Percentiles rank a stretch among this genome's conserved stretches.
These are phyloP conservation scores for Hirtodrosophila cameraria DNA, from an alignment of 2,888 invertebrate genomes.

Conservation along the genomic window DNA sequence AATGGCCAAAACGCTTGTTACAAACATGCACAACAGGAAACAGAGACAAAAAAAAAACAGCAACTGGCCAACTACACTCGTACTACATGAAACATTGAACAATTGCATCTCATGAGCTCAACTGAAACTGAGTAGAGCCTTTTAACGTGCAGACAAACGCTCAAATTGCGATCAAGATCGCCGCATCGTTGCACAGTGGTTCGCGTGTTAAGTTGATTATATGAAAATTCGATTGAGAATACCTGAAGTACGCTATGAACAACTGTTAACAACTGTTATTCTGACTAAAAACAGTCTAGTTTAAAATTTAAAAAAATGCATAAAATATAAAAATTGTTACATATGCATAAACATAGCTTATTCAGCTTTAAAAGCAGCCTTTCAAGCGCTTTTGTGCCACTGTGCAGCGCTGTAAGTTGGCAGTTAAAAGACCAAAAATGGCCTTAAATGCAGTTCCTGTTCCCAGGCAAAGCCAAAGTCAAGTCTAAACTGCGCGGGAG, in stretches of 20 bases:
- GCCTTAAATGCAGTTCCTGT: constrained; percentile 60
- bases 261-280: too few species aligned
- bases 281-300: too few species aligned
- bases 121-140: too few species aligned
- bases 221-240: too few species aligned
- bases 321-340: too few species aligned
- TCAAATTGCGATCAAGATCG: constrained; percentile 80
- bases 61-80: constrained; percentile 32
- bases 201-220: too few species aligned
- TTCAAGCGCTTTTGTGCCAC: too few species aligned
- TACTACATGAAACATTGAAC: constrained; percentile 46
- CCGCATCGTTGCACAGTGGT: constrained; percentile 14
- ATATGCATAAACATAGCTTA: too few species aligned
- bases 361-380: too few species aligned
- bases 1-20: constrained; percentile 54
- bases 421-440: constrained; percentile 64
- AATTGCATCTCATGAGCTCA: constrained; percentile 65
- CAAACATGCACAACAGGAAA: constrained; percentile 48
- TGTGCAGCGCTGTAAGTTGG: constrained; percentile 24
- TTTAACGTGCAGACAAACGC: constrained; percentile 72
- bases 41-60: constrained; percentile 25
- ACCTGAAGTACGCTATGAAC: too few species aligned
- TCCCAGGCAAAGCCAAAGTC: constrained; percentile 29
- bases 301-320: too few species aligned
- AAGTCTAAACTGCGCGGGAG: constrained; percentile 62